phyloP scores from a whole-genome alignment of 2,888 invertebrate genomes.

The Cetonia aurata region DNA sequence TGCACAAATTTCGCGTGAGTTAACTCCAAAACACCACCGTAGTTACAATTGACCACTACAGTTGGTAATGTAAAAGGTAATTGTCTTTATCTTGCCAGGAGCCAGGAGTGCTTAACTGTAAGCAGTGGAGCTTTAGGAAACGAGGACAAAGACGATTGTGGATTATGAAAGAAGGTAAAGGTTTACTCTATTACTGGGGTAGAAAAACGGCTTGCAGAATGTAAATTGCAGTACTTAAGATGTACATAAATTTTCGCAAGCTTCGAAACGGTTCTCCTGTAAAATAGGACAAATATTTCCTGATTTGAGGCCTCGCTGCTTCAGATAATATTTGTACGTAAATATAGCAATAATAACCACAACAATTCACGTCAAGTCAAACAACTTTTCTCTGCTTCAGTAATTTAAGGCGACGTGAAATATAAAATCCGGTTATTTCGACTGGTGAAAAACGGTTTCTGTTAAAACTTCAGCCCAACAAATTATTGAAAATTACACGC shows the following conservation, averaged over 20 bases:
- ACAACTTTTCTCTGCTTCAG: too few species aligned
- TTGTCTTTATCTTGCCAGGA: constrained; percentile 2
- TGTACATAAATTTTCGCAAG: constrained; percentile 12
- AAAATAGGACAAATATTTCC: too few species aligned
- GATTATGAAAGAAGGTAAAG: constrained; percentile 11
- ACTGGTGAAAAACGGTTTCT: constrained; percentile 3
- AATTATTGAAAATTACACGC: constrained; percentile 24
- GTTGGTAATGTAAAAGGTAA: constrained; percentile 5
- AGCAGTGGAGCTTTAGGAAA: neutral
- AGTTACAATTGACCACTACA: neutral
- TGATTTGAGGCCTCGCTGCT: too few species aligned
- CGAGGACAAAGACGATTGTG: neutral
- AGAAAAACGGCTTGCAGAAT: constrained; percentile 18
- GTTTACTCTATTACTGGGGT: constrained; percentile 7
- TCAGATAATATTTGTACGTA: too few species aligned
- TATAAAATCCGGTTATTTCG: neutral
- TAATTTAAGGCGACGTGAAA: too few species aligned
- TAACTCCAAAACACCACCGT: neutral
- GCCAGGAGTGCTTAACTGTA: neutral
- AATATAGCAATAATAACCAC: too few species aligned
- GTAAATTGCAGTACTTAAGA: constrained; percentile 24
- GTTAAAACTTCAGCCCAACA: constrained; percentile 7
- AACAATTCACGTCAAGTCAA: too few species aligned
- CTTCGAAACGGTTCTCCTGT: too few species aligned
- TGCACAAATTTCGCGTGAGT: neutral